Percentiles rank a stretch among this genome's conserved stretches.
phyloP scores from a whole-genome alignment of 2,888 invertebrate species.

The Cryptus viduatorius region DNA sequence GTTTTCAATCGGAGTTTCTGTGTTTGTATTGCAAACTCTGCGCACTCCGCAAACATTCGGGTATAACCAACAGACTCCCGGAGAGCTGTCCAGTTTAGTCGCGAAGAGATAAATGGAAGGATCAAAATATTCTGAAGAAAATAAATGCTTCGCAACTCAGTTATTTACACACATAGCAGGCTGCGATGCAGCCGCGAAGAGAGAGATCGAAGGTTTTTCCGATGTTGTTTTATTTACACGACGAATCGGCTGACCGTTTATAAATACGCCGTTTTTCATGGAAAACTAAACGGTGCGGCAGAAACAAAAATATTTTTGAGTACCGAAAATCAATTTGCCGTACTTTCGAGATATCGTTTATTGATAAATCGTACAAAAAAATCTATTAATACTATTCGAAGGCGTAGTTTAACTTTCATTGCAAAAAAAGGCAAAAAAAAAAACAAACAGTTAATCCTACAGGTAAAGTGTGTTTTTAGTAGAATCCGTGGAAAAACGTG shows the following conservation, averaged over 20 bases:
- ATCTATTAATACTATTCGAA: background rate
- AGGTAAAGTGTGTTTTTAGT: too few relatives aligned
- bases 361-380: background rate
- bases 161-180: constrained; percentile 51
- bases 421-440: too few relatives aligned
- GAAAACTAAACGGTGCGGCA: background rate
- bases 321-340: background rate
- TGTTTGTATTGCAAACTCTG: constrained; percentile 6
- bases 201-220: constrained; percentile 17
- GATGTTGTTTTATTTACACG: background rate
- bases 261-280: background rate
- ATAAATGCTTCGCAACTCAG: constrained; percentile 20
- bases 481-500: too few relatives aligned
- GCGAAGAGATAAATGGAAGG: background rate
- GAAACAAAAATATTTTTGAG: background rate
- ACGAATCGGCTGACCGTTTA: background rate
- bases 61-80: background rate
- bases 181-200: background rate
- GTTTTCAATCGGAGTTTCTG: background rate
- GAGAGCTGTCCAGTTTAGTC: background rate
- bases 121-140: constrained; percentile 13
- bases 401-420: too few relatives aligned
- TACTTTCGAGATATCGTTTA: background rate
- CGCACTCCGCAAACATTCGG: background rate
- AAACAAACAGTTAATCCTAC: too few relatives aligned